Evolutionary conservation across 2,113 vertebrate genomes (phyloP), one percentile per base, ranked within the genome.

Genomic region (Sander lucioperca): DNA sequence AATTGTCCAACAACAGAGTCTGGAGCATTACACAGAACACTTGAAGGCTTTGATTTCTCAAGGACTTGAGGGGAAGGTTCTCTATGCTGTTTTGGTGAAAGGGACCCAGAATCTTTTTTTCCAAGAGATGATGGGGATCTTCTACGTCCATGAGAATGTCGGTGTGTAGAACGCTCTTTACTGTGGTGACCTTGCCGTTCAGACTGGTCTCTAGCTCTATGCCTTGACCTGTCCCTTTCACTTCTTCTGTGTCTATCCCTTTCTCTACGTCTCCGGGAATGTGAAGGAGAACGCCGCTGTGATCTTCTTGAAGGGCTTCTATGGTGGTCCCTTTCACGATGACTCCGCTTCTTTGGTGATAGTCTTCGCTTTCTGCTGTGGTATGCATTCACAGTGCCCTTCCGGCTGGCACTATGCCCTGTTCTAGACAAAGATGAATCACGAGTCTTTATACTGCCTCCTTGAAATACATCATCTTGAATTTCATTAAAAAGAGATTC

Each of bases 401-500:
- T 92, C n/a, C 19, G 77, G 56, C 39, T 33, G 16, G 23, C 33
- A 75, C 78, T 71, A 69, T 62, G 79, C 39, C 79, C 72, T 51
- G 74, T n/a, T 85, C 67, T 84, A 21, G 80, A 86, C 61, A 85
- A 82, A 71, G 85, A 81, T 51, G 76, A 85, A 64, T 94, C 88
- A 25, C 7, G 56, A 36, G 71, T 30, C 25, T 74, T 92, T 58
- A 39, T 23, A 30, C 79, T 88, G n/a, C 53, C 43, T 51, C 74
- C 96, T 94, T 96, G 96, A 83, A 97, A 93, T 30, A 93, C 95
- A 88, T 96, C 96, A 2, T 96, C 96, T 85, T 97, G 96, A 73
- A 97, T 96, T 92, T 97, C 96, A 90, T 97, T 95, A 77, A 98
- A 86, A 70, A 98, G 97, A 0, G 97, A 97, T 91, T 98, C 97